Evolutionary conservation across 2,888 invertebrate genomes (phyloP).

Genomic region (Eilema depressum): DNA sequence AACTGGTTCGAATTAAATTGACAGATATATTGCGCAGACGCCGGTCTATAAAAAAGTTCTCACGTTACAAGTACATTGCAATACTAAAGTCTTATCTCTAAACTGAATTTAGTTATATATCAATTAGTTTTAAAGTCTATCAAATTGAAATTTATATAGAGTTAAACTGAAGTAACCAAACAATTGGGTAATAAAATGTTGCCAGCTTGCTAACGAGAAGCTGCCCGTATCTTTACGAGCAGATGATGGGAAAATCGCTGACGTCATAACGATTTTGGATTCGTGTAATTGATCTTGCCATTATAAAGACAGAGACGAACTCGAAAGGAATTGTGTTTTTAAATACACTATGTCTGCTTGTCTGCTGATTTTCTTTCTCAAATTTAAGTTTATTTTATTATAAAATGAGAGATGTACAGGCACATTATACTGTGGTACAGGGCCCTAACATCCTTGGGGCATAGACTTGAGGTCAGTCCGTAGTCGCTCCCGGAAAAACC

Average conservation of each 20-base stretch:
- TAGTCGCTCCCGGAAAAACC: too few species aligned
- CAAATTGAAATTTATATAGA: constrained; percentile 15
- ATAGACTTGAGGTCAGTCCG: too few species aligned
- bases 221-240: neutral
- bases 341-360: neutral
- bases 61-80: constrained; percentile 40
- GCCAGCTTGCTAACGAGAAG: neutral
- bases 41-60: constrained; percentile 37
- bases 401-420: too few species aligned
- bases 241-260: constrained; percentile 5
- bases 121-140: constrained; percentile 13
- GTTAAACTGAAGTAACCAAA: constrained; percentile 11
- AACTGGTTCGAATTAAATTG: constrained; percentile 29
- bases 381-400: neutral
- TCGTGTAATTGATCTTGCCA: neutral
- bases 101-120: constrained; percentile 29
- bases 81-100: constrained; percentile 16
- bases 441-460: too few species aligned
- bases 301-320: constrained; percentile 1
- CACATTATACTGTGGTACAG: too few species aligned
- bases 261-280: neutral
- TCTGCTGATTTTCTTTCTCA: neutral
- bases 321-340: neutral
- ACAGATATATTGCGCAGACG: constrained; percentile 35
- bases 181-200: constrained; percentile 15